phyloP scores from a whole-genome alignment of 2,888 invertebrate genomes.

The Notocelia uddmanniana region DNA sequence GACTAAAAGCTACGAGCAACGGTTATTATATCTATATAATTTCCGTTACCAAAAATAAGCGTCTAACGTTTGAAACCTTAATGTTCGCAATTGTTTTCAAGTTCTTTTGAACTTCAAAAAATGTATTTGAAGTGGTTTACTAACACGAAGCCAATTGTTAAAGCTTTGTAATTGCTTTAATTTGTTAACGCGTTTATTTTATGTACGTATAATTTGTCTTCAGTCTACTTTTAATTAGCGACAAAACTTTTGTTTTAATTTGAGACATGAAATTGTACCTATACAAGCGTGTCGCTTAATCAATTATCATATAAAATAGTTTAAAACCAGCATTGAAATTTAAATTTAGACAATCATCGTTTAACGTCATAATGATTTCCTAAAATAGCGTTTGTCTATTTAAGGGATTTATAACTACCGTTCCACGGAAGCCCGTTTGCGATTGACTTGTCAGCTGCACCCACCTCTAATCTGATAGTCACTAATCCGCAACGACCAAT shows the following conservation, averaged over 20 bases:
- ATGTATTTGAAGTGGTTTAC: constrained; percentile 11
- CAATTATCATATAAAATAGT: neutral
- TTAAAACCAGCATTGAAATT: neutral
- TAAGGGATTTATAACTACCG: constrained; percentile 6
- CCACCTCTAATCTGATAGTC: constrained; percentile 22
- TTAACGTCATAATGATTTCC: neutral
- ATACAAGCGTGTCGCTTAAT: neutral
- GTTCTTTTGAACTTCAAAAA: constrained; percentile 15
- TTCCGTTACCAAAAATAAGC: neutral
- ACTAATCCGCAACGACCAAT: constrained; percentile 4
- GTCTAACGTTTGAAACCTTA: constrained; percentile 12
- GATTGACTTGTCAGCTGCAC: constrained; percentile 30
- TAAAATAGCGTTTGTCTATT: constrained; percentile 1
- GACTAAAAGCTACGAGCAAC: neutral
- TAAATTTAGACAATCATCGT: neutral
- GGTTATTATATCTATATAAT: neutral
- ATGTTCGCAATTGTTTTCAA: neutral
- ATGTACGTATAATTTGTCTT: constrained; percentile 2
- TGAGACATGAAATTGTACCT: neutral
- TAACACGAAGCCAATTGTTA: neutral
- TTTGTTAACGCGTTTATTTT: constrained; percentile 4
- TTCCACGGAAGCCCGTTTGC: neutral
- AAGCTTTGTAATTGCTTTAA: constrained; percentile 13
- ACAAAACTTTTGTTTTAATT: neutral
- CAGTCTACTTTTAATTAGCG: neutral